Percentiles rank a stretch among this genome's conserved stretches.
phyloP scores from a whole-genome alignment of 2,797 vertebrate genomes.

The Halcyon smyrnensis region DNA sequence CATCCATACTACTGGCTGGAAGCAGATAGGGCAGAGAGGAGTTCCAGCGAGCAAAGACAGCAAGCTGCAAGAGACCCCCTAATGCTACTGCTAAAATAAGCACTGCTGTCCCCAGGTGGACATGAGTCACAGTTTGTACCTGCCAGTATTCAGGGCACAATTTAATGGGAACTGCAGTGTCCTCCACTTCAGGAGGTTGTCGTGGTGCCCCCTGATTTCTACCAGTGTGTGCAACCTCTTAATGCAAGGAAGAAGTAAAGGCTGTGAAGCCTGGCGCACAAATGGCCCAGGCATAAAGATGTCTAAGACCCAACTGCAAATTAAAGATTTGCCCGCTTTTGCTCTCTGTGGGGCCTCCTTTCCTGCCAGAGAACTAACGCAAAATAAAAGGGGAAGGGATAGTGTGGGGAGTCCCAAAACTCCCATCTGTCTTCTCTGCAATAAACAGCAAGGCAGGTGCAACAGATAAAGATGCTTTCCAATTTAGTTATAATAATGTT shows the following conservation, averaged over 20 bases:
- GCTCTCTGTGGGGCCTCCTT: not conserved
- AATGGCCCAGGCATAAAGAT: not conserved
- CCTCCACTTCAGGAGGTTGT: not conserved
- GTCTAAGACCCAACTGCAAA: not conserved
- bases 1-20: slow-evolving; percentile 21
- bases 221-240: not conserved
- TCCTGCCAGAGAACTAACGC: not conserved
- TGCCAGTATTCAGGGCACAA: not conserved
- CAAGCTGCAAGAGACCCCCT: not conserved
- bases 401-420: not conserved
- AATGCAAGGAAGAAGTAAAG: not conserved
- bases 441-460: slow-evolving; percentile 15
- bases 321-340: not conserved
- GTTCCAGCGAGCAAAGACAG: not conserved
- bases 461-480: slow-evolving; percentile 5
- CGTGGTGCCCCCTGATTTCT: not conserved
- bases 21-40: not conserved
- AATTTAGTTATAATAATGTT: slow-evolving; percentile 42
- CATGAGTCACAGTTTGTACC: not conserved
- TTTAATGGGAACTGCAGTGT: not conserved
- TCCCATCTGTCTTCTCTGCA: not conserved
- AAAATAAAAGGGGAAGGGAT: not conserved
- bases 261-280: rapidly evolving
- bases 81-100: not conserved
- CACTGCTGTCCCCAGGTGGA: not conserved